These are phyloP conservation scores for Ommatoiulus sabulosus DNA, from an alignment of 2,888 invertebrate species.

Conservation along the genomic window DNA sequence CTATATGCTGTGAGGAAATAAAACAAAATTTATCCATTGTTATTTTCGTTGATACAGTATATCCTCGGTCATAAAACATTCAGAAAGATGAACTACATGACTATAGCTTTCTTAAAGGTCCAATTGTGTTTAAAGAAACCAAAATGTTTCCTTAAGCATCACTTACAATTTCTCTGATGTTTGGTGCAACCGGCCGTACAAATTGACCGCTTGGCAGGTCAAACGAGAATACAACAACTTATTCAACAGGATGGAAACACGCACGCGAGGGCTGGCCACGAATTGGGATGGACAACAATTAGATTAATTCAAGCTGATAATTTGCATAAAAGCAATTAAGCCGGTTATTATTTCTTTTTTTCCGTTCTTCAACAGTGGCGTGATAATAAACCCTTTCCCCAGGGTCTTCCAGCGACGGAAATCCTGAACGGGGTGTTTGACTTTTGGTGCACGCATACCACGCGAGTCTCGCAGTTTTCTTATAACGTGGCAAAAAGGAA, in stretches of 20 bases:
- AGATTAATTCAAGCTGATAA: constrained; percentile 35
- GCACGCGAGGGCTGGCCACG: neutral
- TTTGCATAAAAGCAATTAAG: constrained; percentile 40
- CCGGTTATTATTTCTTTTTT: neutral
- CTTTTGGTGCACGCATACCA: constrained; percentile 10
- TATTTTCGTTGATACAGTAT: neutral
- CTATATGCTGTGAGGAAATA: too few species aligned
- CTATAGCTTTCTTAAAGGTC: too few species aligned
- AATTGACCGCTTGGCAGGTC: neutral
- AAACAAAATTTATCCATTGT: too few species aligned
- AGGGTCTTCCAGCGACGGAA: constrained; percentile 6
- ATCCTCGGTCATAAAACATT: neutral
- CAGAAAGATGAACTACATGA: neutral
- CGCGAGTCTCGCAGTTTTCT: neutral
- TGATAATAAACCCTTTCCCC: neutral
- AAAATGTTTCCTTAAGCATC: too few species aligned
- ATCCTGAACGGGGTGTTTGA: constrained; percentile 36
- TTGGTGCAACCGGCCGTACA: neutral
- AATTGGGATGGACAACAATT: neutral
- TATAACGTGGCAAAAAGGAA: neutral
- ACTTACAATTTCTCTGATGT: neutral
- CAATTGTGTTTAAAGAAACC: too few species aligned
- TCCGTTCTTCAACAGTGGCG: neutral
- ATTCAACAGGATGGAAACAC: neutral
- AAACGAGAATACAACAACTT: neutral